phyloP scores from a whole-genome alignment of 2,113 vertebrate species.

The Melospiza georgiana region DNA sequence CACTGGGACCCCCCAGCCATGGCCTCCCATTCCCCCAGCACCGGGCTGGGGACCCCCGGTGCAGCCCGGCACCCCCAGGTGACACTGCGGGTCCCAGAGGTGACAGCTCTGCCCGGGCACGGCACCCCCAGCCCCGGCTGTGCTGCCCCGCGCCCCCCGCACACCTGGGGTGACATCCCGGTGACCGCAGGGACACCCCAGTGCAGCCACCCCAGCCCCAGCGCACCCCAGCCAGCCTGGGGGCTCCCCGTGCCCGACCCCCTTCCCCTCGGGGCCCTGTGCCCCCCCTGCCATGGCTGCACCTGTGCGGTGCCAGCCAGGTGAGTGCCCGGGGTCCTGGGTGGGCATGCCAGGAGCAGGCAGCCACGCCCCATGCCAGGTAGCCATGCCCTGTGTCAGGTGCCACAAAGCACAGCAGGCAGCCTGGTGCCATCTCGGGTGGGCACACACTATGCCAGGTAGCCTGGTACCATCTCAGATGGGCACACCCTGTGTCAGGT shows the following conservation, averaged over 20 bases:
- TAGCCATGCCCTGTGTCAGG: not conserved
- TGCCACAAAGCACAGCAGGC: not conserved
- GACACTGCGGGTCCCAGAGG: not conserved
- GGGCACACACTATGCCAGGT: rapidly evolving
- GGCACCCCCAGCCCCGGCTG: not conserved
- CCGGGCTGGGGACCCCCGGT: not conserved
- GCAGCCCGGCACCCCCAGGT: not conserved
- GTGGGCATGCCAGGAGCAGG: not conserved
- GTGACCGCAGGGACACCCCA: not conserved
- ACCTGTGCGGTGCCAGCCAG: not conserved
- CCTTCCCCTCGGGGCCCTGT: not conserved
- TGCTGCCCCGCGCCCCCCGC: not conserved
- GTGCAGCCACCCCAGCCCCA: not conserved
- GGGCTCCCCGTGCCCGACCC: not conserved
- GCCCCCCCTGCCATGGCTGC: rapidly evolving
- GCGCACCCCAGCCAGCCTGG: not conserved
- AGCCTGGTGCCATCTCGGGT: not conserved
- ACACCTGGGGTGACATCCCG: not conserved
- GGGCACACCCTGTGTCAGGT: not conserved
- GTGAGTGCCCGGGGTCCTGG: not conserved
- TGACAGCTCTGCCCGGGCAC: not conserved
- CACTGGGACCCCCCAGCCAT: not conserved
- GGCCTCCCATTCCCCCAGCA: not conserved
- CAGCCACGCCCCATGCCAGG: not conserved
- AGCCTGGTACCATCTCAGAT: not conserved